Evolutionary conservation across 1,140 invertebrate genomes (phyloP), one percentile per base, ranked within the genome.

Genomic region (Drosophila aff.): DNA sequence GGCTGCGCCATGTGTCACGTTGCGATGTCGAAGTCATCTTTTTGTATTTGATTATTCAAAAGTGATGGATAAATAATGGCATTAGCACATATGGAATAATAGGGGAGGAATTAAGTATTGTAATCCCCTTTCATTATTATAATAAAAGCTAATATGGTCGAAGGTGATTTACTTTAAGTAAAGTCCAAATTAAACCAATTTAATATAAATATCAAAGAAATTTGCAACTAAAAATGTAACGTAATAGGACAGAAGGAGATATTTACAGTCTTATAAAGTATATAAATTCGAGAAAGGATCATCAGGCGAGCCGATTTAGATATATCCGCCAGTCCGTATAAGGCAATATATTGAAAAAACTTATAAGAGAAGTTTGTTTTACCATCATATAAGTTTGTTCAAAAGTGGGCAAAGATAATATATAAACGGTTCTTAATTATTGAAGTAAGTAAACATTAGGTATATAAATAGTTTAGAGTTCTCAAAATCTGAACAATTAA

Each of bases 1-100:
- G 67, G 69, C 67, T 72, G 67, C 16, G 31, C 52, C 65, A 40
- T 59, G 44, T 71, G 67, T 73, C 69, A 61, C 58, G 52, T 33
- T 57, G 21, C 38, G 67, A 73, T 73, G 50, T 73, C 38, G 53
- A 50, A 73, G 67, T 52, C 55, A 28, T 18, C 53, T 73, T 72
- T 69, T 72, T 50, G 44, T 61, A 43, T 43, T 28, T n/a, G 28
- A 23, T 28, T 60, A 52, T 73, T 61, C 23, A 47, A 59, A 60
- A 38, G 13, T 43, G 38, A 38, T 47, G 40, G 67, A 26, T 38
- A 55, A 43, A 43, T 28, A 28, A 36, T n/a, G n/a, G 36, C 8
- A n/a, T 50, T 36, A 60, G 58, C 21, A 46, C 55, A 60, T 58
- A 23, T 21, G 33, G 4, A n/a, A 23, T 13, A 65, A 26, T n/a